Conservation (phyloP, 2,113 vertebrate species). For the Callipepla californica region DNA sequence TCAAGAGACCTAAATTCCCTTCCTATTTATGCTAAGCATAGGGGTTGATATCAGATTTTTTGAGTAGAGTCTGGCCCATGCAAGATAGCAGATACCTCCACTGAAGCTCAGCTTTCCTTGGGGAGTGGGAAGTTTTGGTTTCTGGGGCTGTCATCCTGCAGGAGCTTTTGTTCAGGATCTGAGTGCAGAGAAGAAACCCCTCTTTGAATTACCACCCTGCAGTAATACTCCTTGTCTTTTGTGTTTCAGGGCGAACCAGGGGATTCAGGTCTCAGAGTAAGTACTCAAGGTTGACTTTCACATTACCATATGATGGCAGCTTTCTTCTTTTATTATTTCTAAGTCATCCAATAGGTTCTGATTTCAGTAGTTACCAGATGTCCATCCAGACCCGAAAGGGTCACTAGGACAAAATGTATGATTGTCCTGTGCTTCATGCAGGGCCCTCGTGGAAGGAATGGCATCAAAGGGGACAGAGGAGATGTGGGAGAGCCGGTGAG, state of each 20-base stretch:
- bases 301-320: not conserved
- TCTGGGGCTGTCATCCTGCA: not conserved
- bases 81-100: not conserved
- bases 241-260: slow-evolving; percentile 85
- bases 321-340: not conserved
- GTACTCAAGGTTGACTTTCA: not conserved
- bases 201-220: not conserved
- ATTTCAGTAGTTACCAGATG: not conserved
- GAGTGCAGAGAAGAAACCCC: not conserved
- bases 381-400: not conserved
- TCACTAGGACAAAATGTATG: not conserved
- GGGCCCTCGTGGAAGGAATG: slow-evolving; percentile 87
- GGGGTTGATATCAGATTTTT: no score
- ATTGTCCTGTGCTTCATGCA: slow-evolving; percentile 5
- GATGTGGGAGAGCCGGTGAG: slow-evolving; percentile 82
- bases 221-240: not conserved
- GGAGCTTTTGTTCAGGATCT: not conserved
- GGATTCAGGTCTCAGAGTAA: slow-evolving; percentile 82
- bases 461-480: slow-evolving; percentile 86
- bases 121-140: not conserved
- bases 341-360: not conserved
- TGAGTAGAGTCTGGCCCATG: not conserved
- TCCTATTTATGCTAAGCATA: not conserved
- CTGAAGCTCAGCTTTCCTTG: not conserved
- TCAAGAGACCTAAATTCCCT: not conserved